Evolutionary conservation across 2,888 invertebrate species (phyloP).

Genomic region (Rhagonycha fulva): DNA sequence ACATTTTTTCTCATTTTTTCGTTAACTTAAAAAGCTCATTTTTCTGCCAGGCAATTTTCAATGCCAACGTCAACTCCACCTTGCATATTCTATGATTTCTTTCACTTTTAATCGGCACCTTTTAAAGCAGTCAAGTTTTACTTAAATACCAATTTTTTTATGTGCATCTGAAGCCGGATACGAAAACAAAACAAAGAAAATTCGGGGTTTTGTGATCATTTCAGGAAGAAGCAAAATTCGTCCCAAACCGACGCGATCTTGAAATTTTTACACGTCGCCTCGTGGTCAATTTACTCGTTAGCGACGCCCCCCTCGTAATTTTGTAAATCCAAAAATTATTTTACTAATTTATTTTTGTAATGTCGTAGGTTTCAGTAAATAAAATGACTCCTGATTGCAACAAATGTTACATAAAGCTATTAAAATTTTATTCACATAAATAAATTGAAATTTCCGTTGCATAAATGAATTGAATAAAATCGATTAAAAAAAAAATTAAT

Average conservation of each 20-base stretch:
- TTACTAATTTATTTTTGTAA: not conserved
- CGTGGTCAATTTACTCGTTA: not conserved
- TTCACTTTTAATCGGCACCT: not conserved
- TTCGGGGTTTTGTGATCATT: not conserved
- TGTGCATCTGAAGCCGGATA: not conserved
- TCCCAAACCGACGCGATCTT: not conserved
- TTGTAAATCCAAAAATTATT: not conserved
- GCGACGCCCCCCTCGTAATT: not conserved
- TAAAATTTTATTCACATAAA: too few relatives aligned
- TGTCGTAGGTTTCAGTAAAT: not conserved
- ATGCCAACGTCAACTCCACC: not conserved
- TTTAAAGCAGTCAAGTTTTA: not conserved
- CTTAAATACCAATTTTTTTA: not conserved
- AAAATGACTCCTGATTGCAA: not conserved
- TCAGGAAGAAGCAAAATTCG: not conserved
- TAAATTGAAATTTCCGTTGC: not conserved
- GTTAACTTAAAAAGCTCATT: not conserved
- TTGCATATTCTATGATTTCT: not conserved
- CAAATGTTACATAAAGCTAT: not conserved
- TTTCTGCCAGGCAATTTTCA: not conserved
- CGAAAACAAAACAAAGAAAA: not conserved
- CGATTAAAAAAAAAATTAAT: not conserved
- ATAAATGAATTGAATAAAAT: not conserved
- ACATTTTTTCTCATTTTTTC: not conserved
- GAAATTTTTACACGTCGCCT: not conserved